Evolutionary conservation across 2,888 invertebrate species (phyloP), one percentile per base, ranked within the genome.

Genomic region (Epinotia bilunana): DNA sequence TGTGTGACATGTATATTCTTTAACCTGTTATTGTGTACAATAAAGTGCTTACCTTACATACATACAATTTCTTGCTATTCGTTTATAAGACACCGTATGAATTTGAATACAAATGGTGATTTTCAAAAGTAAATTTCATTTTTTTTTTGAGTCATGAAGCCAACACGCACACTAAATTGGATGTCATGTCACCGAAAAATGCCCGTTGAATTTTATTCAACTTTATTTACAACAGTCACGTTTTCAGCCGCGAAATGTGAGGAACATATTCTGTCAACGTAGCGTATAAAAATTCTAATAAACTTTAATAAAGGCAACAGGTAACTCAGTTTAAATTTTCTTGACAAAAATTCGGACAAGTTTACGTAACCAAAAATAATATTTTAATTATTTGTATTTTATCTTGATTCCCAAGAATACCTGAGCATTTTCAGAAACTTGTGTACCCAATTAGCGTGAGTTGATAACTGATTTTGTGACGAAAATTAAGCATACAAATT

Each of bases 111-210:
- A n/a, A 6, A 53, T n/a, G 53, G 7, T 3, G 9, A 28, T 9
- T 46, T 43, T 28, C 12, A 55, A 55, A 67, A 67, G 11, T n/a
- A 64, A 16, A 28, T 53, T 16, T 13, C 43, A 20, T 68, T 55
- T 57, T 68, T 57, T 57, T 57, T 12, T 13, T 33, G n/a, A 20
- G 57, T 20, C 68, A 39, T 67, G 57, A 18, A 39, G 28, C 16
- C 9, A 43, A 68, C 57, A 68, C 57, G 68, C 39, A 13, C 57
- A 43, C 57, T 23, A 68, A 68, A 58, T 68, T 43, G 43, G 13
- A 58, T 55, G 57, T 18, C 39, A 58, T 57, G 62, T 62, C 39
- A 61, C 16, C 23, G n/a, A 16, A 28, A 23, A 61, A 16, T 33
- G 43, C 3, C 4, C 11, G 43, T 58, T 12, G 6, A 43, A 68